Evolutionary conservation across 2,888 invertebrate genomes (phyloP).

Genomic region (Polietes domitor): DNA sequence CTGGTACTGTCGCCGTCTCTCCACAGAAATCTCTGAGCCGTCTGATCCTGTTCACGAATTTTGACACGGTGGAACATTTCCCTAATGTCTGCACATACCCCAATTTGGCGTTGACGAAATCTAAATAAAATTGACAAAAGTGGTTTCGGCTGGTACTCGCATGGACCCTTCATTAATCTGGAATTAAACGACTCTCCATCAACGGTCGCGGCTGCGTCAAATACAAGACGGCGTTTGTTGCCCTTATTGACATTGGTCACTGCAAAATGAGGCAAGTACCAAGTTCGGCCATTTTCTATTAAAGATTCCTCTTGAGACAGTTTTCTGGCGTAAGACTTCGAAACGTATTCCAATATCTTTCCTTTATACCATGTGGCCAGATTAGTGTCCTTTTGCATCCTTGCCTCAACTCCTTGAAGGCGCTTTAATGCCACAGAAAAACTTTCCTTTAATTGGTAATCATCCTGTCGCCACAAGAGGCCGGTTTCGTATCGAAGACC

Average conservation of each 20-base stretch:
- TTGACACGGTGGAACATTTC: slow-evolving; percentile 49
- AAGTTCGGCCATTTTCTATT: not conserved
- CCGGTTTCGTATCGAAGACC: slow-evolving; percentile 37
- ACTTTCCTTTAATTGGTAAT: slow-evolving; percentile 32
- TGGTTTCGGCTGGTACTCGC: slow-evolving; percentile 47
- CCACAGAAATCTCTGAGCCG: slow-evolving; percentile 60
- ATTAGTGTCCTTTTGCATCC: slow-evolving; percentile 38
- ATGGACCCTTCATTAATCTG: slow-evolving; percentile 29
- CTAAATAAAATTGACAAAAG: slow-evolving; percentile 57
- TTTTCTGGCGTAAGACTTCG: slow-evolving; percentile 34
- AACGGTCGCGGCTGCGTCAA: slow-evolving; percentile 27
- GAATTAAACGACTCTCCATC: slow-evolving; percentile 58
- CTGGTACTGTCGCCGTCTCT: slow-evolving; percentile 38
- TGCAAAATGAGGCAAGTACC: slow-evolving; percentile 45
- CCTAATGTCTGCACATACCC: slow-evolving; percentile 38
- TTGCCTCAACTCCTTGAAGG: slow-evolving; percentile 32
- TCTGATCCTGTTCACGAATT: slow-evolving; percentile 55
- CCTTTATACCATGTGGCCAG: slow-evolving; percentile 29
- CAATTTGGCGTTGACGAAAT: slow-evolving; percentile 32
- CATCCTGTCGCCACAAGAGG: slow-evolving; percentile 41
- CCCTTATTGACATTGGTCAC: slow-evolving; percentile 44
- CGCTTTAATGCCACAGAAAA: slow-evolving; percentile 44
- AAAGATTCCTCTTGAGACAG: slow-evolving; percentile 3
- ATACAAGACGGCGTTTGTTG: slow-evolving; percentile 44
- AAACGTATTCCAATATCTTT: not conserved